Base-by-base conservation (phyloP, 2,113 vertebrate genomes). In the Muntiacus reevesi region DNA sequence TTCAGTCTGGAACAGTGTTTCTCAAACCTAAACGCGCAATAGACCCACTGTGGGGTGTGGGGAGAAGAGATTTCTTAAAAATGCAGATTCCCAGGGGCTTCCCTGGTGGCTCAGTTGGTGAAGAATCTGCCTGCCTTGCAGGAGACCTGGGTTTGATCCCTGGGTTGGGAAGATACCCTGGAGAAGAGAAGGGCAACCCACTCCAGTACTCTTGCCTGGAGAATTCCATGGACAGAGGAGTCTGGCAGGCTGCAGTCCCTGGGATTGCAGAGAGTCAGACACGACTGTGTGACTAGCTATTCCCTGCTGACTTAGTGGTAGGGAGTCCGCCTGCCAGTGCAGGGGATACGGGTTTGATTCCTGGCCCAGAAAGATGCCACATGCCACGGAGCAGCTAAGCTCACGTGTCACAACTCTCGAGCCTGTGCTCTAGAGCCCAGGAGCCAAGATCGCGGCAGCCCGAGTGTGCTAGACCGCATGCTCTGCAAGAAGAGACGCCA, bases 171-270 rank as follows among this genome's bases (percentile, higher is more conserved):
- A 25, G n/a, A 74, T 74, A 19, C 67, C 21, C 67, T 23, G 19
- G 67, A 74, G n/a, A 23, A 40, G n/a, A 40, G 67, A 40, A 74
- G 40, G 67, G n/a, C n/a, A 40, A 74, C 67, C n/a, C 67, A 74
- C n/a, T 71, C n/a, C 12, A 40, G n/a, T 71, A 71, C 36, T 40
- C n/a, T 23, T 74, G n/a, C 67, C n/a, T 40, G 36, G 67, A 71
- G 67, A 40, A 23, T 71, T 71, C 19, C 67, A 74, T 23, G 67
- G 67, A 40, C 67, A 23, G 67, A 40, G n/a, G n/a, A 71, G 19
- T 21, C 5, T 0, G n/a, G n/a, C n/a, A 74, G 67, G 67, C 67
- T 74, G 23, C n/a, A 40, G n/a, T 40, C 67, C 5, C 3, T 23
- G 19, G n/a, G n/a, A 74, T 74, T 40, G n/a, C 19, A 12, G 67